Conservation (phyloP, 2,888 invertebrate species). For the Dolichomitus sp. region DNA sequence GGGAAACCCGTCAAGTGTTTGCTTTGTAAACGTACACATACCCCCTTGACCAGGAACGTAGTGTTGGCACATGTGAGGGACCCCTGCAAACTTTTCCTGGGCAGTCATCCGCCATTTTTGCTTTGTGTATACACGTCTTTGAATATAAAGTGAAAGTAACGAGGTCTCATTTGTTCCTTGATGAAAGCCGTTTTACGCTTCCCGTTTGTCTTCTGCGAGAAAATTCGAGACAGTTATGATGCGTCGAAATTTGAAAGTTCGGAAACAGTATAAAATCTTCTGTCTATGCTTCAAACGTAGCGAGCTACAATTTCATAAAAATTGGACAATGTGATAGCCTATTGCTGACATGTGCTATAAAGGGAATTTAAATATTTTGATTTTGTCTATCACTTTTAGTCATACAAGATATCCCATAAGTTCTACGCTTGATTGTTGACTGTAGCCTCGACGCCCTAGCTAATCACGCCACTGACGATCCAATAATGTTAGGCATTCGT, state of each 20-base stretch:
- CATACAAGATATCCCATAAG: neutral
- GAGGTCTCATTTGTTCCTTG: neutral
- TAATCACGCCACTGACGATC: conserved; percentile 36
- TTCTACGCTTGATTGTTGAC: neutral
- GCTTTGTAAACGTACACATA: conserved; percentile 74
- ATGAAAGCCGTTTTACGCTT: neutral
- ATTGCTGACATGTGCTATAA: neutral
- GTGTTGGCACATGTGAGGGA: conserved; percentile 24
- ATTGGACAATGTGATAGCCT: neutral
- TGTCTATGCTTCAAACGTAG: neutral
- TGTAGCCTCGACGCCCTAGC: neutral
- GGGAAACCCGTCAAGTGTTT: conserved; percentile 78
- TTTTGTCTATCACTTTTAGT: neutral
- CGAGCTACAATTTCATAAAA: neutral
- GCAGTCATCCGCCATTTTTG: neutral
- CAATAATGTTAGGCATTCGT: conserved; percentile 27
- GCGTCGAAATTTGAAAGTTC: neutral
- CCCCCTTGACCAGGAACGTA: conserved; percentile 67
- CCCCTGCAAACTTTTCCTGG: conserved; percentile 33
- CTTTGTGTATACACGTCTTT: conserved; percentile 8
- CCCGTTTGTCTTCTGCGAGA: neutral
- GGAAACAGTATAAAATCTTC: neutral
- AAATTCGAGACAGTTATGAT: neutral
- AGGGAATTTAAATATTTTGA: neutral
- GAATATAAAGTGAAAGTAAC: neutral